A percentile compares a stretch with the other conserved stretches of the same genome.
These are phyloP conservation scores for Crepidodera aurea DNA, from an alignment of 2,888 invertebrate species.

Conservation along the genomic window DNA sequence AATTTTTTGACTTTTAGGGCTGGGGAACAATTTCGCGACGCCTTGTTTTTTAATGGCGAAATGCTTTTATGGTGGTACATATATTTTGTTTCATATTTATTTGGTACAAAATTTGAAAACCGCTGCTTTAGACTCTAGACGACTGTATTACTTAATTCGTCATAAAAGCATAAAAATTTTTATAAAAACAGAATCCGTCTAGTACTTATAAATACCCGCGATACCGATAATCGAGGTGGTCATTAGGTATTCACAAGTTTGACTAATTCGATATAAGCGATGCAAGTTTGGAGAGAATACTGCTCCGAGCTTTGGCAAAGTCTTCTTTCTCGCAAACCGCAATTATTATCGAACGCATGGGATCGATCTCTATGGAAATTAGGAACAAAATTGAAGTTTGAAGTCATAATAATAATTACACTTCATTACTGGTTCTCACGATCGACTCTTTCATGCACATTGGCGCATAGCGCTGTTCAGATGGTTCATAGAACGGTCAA, in stretches of 20 bases:
- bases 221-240: background rate
- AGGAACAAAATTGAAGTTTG: slow-evolving; percentile 49
- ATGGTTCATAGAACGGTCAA: slow-evolving; percentile 20
- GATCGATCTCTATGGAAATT: slow-evolving; percentile 52
- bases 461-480: slow-evolving; percentile 12
- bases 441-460: slow-evolving; percentile 29
- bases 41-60: no score
- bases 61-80: no score
- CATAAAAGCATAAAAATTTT: no score
- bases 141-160: no score
- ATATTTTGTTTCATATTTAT: no score
- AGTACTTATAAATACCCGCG: background rate
- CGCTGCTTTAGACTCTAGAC: no score
- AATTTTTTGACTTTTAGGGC: no score
- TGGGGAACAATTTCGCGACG: no score
- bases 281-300: slow-evolving; percentile 1
- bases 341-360: slow-evolving; percentile 45
- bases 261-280: background rate
- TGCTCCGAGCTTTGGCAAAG: slow-evolving; percentile 13
- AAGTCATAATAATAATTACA: slow-evolving; percentile 51
- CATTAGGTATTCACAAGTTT: slow-evolving; percentile 9
- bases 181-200: background rate
- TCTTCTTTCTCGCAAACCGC: slow-evolving; percentile 19
- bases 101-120: no score
- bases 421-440: slow-evolving; percentile 53